These are phyloP conservation scores for Triops cancriformis DNA, from an alignment of 1,140 invertebrate genomes.

Conservation along the genomic window DNA sequence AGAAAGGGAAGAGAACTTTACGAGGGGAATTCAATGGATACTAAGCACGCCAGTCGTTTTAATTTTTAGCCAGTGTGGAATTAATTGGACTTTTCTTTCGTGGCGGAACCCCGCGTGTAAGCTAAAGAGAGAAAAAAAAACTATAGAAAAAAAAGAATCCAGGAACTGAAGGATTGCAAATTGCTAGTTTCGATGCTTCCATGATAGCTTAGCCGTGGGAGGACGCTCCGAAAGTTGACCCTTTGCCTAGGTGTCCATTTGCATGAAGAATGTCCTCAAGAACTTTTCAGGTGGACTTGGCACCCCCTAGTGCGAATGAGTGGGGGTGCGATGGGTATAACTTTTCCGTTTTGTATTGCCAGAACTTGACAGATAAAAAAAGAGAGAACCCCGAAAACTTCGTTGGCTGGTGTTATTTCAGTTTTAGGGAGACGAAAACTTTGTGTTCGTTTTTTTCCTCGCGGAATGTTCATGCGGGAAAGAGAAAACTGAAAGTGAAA, in stretches of 20 bases:
- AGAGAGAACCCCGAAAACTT: not conserved
- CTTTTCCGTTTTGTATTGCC: not conserved
- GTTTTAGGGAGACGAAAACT: not conserved
- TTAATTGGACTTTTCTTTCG: not conserved
- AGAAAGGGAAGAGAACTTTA: not conserved
- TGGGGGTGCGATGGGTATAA: not conserved
- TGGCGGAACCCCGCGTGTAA: not conserved
- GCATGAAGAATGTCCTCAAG: not conserved
- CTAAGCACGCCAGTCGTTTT: not conserved
- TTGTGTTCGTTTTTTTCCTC: not conserved
- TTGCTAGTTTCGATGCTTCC: constrained; percentile 1
- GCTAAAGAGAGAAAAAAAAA: not conserved
- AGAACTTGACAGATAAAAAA: not conserved
- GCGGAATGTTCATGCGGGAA: not conserved
- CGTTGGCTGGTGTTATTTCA: not conserved
- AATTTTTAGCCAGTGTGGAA: not conserved
- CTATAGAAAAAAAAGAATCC: too few species aligned
- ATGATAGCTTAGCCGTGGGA: not conserved
- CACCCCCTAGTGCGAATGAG: not conserved
- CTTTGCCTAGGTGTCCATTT: not conserved
- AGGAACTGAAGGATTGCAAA: not conserved
- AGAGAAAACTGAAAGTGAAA: not conserved
- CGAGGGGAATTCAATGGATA: not conserved
- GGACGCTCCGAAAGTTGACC: not conserved
- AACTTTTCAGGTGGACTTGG: not conserved